Conservation (phyloP, 1,140 invertebrate genomes). For the Bombus cullumanus region DNA sequence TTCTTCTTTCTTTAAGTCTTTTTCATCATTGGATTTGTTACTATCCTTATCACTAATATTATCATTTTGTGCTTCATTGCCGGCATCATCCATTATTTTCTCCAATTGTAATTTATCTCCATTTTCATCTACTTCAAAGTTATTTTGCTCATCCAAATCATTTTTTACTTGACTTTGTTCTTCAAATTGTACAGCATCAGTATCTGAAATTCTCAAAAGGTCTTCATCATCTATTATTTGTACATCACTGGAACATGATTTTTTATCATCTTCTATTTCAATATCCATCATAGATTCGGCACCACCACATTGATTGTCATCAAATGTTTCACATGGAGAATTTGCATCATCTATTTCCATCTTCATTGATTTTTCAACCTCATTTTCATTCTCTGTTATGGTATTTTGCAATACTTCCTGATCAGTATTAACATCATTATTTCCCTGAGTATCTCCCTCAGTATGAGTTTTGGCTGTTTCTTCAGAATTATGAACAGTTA, state of each 20-base stretch:
- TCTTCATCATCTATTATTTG: slow-evolving; percentile 79
- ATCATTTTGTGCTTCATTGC: slow-evolving; percentile 52
- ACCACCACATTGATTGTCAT: slow-evolving; percentile 65
- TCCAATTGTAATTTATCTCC: slow-evolving; percentile 54
- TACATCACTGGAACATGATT: slow-evolving; percentile 75
- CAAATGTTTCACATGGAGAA: slow-evolving; percentile 48
- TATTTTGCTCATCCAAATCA: slow-evolving; percentile 54
- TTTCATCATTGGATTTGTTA: slow-evolving; percentile 65
- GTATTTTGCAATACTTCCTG: slow-evolving; percentile 60
- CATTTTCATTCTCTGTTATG: slow-evolving; percentile 68
- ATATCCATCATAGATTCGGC: slow-evolving; percentile 68
- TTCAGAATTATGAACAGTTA: slow-evolving; percentile 54
- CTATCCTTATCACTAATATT: slow-evolving; percentile 66
- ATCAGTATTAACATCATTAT: slow-evolving; percentile 60
- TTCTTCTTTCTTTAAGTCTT: slow-evolving; percentile 49
- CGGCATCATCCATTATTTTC: slow-evolving; percentile 52
- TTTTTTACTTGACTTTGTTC: slow-evolving; percentile 53
- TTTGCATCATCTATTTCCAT: slow-evolving; percentile 69
- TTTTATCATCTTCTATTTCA: slow-evolving; percentile 74
- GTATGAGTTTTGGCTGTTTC: slow-evolving; percentile 31
- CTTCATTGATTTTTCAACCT: slow-evolving; percentile 71
- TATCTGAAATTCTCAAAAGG: slow-evolving; percentile 66
- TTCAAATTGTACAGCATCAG: slow-evolving; percentile 61
- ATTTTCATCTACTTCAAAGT: slow-evolving; percentile 47
- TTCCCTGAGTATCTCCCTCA: slow-evolving; percentile 57